Evolutionary conservation across 2,113 vertebrate species (phyloP), one percentile per base, ranked within the genome.

Genomic region (Micromys minutus): DNA sequence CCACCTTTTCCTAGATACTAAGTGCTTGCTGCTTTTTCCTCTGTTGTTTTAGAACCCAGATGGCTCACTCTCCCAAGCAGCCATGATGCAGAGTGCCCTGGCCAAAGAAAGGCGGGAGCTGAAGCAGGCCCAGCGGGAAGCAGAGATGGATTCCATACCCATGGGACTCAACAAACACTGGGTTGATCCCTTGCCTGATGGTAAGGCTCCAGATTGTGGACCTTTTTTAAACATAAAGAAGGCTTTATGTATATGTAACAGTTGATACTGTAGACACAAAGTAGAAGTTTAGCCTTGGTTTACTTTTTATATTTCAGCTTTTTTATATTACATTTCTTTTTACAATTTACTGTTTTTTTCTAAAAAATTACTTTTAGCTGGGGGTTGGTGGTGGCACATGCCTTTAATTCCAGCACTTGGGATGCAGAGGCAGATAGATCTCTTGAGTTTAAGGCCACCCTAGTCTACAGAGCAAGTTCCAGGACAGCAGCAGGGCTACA

Each of bases 151-250:
- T 98, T 99, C 99, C 55, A 99, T 99, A 95, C 99, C 99, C 76
- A 99, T 99, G 99, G 99, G 99, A 24, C 99, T 99, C 96, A 99
- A 99, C 97, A 99, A 99, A 72, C 99, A 99, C 98, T 99, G 99
- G 99, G 99, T 99, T 61, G 99, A 99, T 98, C 99, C 99, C 45
- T 98, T 99, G 91, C 99, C 99, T 96, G 99, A 99, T 61, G 99
- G 99, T 99, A 98, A 77, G 98, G 71, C 26, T 42, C 34, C 52
- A 17, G 6, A 1, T 0, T n/a, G 13, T 74, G 87, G 42, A 47
- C 34, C 88, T 90, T 55, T 61, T 81, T 59, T 26, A 81, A 59
- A 39, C 42, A 29, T 42, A 83, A 83, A 45, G 31, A 39, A 42
- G n/a, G 0, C 57, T 42, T 61, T 61, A 26, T 63, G 7, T 61